These are phyloP conservation scores for Microctenopoma stevenorrisi DNA, from an alignment of 2,797 vertebrate species.

Conservation along the genomic window DNA sequence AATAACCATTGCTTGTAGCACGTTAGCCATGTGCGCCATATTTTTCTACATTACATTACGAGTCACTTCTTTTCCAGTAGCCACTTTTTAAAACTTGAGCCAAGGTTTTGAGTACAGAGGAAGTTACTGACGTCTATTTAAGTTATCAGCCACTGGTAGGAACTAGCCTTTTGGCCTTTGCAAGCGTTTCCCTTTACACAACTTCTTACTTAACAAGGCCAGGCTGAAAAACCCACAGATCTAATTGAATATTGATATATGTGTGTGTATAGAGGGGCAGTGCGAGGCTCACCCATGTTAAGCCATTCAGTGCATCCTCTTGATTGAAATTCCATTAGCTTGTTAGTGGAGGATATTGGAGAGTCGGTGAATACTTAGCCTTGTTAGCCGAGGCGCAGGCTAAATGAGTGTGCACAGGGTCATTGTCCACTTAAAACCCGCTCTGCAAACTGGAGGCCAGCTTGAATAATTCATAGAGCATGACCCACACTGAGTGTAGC, in stretches of 20 bases:
- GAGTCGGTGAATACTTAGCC: slow-evolving; percentile 79
- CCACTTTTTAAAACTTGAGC: slow-evolving; percentile 40
- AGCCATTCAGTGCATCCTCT: slow-evolving; percentile 80
- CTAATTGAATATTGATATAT: slow-evolving; percentile 83
- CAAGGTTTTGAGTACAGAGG: slow-evolving; percentile 63
- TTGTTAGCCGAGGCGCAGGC: slow-evolving; percentile 80
- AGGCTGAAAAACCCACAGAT: slow-evolving; percentile 71
- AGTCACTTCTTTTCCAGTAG: slow-evolving; percentile 18
- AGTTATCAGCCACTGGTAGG: slow-evolving; percentile 56
- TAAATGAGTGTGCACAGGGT: slow-evolving; percentile 83
- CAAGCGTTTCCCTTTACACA: slow-evolving; percentile 66
- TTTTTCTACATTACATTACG: slow-evolving; percentile 32
- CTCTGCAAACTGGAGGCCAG: slow-evolving; percentile 70
- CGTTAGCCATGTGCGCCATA: slow-evolving; percentile 12
- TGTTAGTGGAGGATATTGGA: slow-evolving; percentile 80
- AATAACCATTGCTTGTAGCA: slow-evolving; percentile 26
- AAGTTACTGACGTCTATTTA: slow-evolving; percentile 57
- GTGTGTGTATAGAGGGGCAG: slow-evolving; percentile 65
- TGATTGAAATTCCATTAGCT: slow-evolving; percentile 87
- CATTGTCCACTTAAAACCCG: slow-evolving; percentile 85
- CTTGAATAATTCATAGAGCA: slow-evolving; percentile 82
- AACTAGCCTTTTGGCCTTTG: slow-evolving; percentile 67
- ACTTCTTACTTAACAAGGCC: slow-evolving; percentile 76
- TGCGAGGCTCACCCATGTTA: slow-evolving; percentile 68
- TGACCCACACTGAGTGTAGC: slow-evolving; percentile 72